These are phyloP conservation scores for Xerus inauris DNA, from an alignment of 2,113 vertebrate species.

Conservation along the genomic window DNA sequence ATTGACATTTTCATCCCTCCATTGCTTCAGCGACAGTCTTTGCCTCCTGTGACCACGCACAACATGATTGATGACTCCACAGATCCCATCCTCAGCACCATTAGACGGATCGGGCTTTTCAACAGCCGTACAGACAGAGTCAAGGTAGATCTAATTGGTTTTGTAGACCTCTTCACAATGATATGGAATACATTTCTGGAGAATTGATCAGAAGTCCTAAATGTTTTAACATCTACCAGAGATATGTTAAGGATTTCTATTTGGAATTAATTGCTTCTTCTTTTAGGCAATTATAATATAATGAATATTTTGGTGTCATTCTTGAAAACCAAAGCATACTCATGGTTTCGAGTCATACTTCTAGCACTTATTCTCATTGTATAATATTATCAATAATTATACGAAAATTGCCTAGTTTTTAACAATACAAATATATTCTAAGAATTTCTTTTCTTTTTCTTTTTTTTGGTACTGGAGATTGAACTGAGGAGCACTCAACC, in stretches of 20 bases:
- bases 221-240: neutral
- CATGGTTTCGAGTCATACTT: neutral
- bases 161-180: neutral
- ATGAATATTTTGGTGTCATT: neutral
- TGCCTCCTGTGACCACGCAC: constrained; percentile 98
- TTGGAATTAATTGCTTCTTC: neutral
- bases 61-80: constrained; percentile 95
- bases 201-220: neutral
- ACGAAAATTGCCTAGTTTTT: neutral
- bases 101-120: constrained; percentile 96
- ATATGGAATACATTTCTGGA: neutral
- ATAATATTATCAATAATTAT: neutral
- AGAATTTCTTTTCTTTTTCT: constrained; percentile 39
- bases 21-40: constrained; percentile 89
- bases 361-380: neutral
- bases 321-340: neutral
- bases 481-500: too few species aligned
- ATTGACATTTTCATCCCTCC: constrained; percentile 32
- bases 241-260: neutral
- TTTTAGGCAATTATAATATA: neutral
- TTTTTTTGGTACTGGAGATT: too few species aligned
- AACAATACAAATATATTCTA: neutral
- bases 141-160: constrained; percentile 88
- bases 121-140: constrained; percentile 94
- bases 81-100: constrained; percentile 95